Evolutionary conservation across 2,113 vertebrate genomes (phyloP).

Genomic region (Vulpes lagopus): DNA sequence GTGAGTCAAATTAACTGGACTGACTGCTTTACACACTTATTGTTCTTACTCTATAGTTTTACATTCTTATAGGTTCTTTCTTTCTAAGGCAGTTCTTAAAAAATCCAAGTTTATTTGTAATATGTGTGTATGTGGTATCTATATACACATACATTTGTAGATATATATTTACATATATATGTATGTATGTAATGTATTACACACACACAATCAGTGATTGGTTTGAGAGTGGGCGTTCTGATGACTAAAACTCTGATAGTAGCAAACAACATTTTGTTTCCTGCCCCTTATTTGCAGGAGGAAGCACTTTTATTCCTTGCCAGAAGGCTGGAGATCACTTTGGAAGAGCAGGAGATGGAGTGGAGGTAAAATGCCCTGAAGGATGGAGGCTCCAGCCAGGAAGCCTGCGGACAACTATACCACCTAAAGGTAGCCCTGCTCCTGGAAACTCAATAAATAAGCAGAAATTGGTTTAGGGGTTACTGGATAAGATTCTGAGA

Average conservation of each 20-base stretch:
- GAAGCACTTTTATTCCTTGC: background rate
- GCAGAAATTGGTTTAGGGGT: background rate
- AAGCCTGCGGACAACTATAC: background rate
- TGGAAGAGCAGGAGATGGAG: background rate
- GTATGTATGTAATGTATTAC: background rate
- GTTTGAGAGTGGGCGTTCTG: background rate
- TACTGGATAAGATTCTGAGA: background rate
- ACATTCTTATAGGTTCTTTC: slow-evolving; percentile 29
- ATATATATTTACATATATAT: background rate
- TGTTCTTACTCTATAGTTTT: background rate
- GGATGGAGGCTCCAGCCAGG: background rate
- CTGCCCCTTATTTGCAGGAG: background rate
- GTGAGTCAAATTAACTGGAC: background rate
- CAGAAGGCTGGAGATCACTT: background rate
- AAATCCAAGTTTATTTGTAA: background rate
- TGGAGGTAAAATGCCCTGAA: background rate
- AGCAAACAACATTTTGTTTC: background rate
- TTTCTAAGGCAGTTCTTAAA: background rate
- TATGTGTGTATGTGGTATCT: background rate
- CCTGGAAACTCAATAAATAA: background rate
- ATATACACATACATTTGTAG: too few relatives aligned
- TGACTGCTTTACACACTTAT: background rate
- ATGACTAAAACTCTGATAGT: background rate
- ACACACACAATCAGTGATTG: background rate
- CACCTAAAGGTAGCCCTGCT: too few relatives aligned